Base-by-base conservation (phyloP, 2,113 vertebrate genomes). In the Notarius lentiginosus region DNA sequence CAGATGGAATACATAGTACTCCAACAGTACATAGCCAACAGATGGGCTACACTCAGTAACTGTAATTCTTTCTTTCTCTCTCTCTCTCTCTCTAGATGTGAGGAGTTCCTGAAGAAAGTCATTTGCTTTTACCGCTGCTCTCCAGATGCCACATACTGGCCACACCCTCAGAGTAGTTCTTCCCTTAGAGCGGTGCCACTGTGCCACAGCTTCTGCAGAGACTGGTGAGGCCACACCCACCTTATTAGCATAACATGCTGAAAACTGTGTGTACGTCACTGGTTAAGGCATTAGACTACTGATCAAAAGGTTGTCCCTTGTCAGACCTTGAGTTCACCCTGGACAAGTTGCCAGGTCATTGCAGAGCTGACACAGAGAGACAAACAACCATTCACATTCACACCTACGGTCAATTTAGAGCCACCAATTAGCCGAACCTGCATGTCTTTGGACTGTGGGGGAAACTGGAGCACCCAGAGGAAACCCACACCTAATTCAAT, bases 151-250 rank as follows among this genome's bases (percentile, higher is more conserved):
- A 93, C 91, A 1, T 94, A 92, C 75, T 97, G 94, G 95, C 92
- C 95, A 81, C 95, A 92, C 84, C 94, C 93, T 30, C 91, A 89
- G 1, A 90, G 87, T 9, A 89, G 90, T 91, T 91, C 93, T 0
- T 91, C 91, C 91, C 91, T 95, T 88, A 94, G 93, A 90, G 94
- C 93, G 0, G 94, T 95, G 85, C 95, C 95, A 0, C 95, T 97
- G 81, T 97, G 96, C 90, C 87, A 91, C 30, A 95, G 95, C 93
- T 95, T 97, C 95, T 97, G 96, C 89, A 92, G 95, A 77, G 91
- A 94, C 84, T 97, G 96, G 97, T 97, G 92, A 94, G 92, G 55
- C 92, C 73, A 76, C 70, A 15, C 81, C 22, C 70, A 73, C 70
- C 34, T 73, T 7, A 47, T 51, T 75, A 49, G 47, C 72, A 12